Evolutionary conservation across 2,113 vertebrate genomes (phyloP), one percentile per base, ranked within the genome.

Genomic region (Sprattus sprattus): DNA sequence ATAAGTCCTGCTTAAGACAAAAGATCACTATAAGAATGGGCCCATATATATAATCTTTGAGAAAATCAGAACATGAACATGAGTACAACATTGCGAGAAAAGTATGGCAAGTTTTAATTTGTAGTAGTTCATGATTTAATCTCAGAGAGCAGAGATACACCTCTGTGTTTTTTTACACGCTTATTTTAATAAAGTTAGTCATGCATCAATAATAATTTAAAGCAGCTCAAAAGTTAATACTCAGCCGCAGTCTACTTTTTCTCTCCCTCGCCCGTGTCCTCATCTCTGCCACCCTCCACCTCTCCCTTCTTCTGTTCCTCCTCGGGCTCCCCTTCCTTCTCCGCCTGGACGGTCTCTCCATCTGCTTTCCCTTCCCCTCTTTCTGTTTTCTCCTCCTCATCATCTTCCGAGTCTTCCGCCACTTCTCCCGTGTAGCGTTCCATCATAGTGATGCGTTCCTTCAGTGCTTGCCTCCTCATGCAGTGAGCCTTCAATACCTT

Each of bases 401-500:
- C 92, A 3, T 92, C 92, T 1, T 92, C 92, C 0, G 93, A 92
- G 0, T 93, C 93, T 78, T 94, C 94, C 15, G 91, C 91, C 64
- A 90, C 90, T 83, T 95, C 95, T 22, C 94, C 95, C 18, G 89
- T 88, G n/a, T 90, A 78, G 60, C 86, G 94, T 88, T 99, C 97
- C 1, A 99, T 92, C 82, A 95, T 93, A 47, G 83, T 86, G 46
- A 99, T 94, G 81, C 97, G 95, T 75, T 93, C 90, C 90, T 94
- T 97, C 83, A 99, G 71, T 87, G 94, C 95, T 90, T 94, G 93
- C 86, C 97, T 96, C 18, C 94, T 87, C 11, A 90, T 92, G 2
- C 94, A 94, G 81, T 97, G 95, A 52, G 97, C 96, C 1, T 92
- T 95, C 85, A 98, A 85, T 83, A 98, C 93, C 32, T 95, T 96